These are phyloP conservation scores for Melanerpes aurifrons DNA, from an alignment of 2,113 vertebrate species.

Conservation along the genomic window DNA sequence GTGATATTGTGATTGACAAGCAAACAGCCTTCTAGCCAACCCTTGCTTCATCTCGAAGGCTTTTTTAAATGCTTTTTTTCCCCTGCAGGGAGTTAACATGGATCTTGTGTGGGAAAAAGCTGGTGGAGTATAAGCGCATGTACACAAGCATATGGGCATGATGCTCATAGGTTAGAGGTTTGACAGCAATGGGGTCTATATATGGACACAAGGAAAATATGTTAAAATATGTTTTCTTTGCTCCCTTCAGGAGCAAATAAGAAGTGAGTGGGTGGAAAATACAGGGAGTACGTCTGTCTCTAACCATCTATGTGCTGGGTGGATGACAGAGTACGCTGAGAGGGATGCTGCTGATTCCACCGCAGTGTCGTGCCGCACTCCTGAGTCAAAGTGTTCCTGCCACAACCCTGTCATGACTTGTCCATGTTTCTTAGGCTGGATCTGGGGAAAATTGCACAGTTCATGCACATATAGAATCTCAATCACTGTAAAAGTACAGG, in stretches of 20 bases:
- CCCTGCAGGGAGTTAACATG: neutral
- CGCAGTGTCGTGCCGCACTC: neutral
- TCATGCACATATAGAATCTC: neutral
- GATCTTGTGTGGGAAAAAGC: neutral
- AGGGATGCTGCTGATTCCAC: neutral
- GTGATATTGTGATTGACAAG: neutral
- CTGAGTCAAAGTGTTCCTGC: neutral
- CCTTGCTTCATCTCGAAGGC: neutral
- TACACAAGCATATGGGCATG: neutral
- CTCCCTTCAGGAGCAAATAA: slow-evolving; percentile 31
- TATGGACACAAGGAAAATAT: slow-evolving; percentile 39
- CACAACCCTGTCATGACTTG: neutral
- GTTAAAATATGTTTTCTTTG: slow-evolving; percentile 55
- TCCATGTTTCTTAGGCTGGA: neutral
- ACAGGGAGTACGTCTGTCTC: neutral
- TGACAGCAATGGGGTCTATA: slow-evolving; percentile 28
- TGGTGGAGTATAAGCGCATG: neutral
- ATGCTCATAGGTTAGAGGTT: neutral
- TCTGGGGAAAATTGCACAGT: neutral
- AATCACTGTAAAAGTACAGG: neutral
- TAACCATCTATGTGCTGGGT: neutral
- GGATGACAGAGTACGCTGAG: neutral
- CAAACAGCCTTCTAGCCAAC: neutral
- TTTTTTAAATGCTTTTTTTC: neutral
- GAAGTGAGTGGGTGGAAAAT: slow-evolving; percentile 24